Evolutionary conservation across 2,888 invertebrate species (phyloP).

Genomic region (Lithodes maja): DNA sequence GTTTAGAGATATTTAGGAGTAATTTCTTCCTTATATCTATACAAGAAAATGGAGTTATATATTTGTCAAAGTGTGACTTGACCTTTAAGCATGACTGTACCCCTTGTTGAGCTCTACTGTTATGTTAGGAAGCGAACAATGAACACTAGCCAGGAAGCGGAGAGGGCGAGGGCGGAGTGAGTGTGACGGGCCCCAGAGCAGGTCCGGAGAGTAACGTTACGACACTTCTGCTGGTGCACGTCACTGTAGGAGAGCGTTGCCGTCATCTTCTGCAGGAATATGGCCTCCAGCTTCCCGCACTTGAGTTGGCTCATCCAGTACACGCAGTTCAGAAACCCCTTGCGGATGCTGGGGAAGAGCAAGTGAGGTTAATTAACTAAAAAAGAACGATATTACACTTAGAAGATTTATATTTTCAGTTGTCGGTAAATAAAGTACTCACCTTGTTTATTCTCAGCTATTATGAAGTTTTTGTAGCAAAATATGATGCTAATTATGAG

Average conservation of each 20-base stretch:
- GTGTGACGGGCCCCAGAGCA: not conserved
- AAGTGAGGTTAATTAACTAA: not conserved
- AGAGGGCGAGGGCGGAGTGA: not conserved
- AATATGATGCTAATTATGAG: no score
- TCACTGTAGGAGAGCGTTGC: slow-evolving; percentile 61
- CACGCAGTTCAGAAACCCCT: slow-evolving; percentile 49
- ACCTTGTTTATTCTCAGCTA: no score
- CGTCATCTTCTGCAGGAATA: slow-evolving; percentile 56
- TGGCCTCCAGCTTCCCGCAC: slow-evolving; percentile 42
- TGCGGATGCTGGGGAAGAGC: slow-evolving; percentile 34
- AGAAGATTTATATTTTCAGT: not conserved
- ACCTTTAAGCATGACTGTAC: not conserved
- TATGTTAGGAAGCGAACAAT: not conserved
- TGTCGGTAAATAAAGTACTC: no score
- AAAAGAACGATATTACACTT: not conserved
- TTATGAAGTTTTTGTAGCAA: no score
- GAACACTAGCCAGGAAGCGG: not conserved
- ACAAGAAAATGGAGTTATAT: no score
- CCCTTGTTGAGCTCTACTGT: not conserved
- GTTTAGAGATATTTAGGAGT: no score
- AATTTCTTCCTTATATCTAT: no score
- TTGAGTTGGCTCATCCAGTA: slow-evolving; percentile 38
- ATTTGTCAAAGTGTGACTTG: no score
- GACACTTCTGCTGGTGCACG: slow-evolving; percentile 44
- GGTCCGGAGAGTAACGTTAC: slow-evolving; percentile 9